Evolutionary conservation across 2,888 invertebrate genomes (phyloP), one percentile per base, ranked within the genome.

Genomic region (Tipula vernalis): DNA sequence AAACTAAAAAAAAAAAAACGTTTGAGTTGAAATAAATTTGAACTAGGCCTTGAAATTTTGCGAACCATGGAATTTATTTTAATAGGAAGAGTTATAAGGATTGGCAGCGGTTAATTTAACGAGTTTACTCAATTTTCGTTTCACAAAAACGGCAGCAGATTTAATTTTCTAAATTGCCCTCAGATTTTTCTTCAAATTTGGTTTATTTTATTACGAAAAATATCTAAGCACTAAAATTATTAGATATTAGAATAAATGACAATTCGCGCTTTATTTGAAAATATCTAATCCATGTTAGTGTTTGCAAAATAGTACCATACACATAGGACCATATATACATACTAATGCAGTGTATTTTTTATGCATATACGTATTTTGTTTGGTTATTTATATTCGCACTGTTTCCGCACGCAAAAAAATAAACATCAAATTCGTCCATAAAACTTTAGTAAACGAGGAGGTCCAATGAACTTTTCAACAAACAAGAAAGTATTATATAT

Each of bases 381-480:
- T 15, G 51, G 51, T 57, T 83, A 36, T 83, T 83, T 83, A 85
- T 85, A 85, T 85, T 85, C 85, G 85, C 85, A 85, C 85, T 85
- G 85, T 85, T 85, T 85, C 85, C 85, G 85, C 41, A 85, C 85
- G 85, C 85, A 85, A 85, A 85, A 42, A 57, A 15, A 57, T 0
- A 57, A 15, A 85, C 13, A 15, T 36, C 39, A 36, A 84, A 84
- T 84, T 41, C 85, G 36, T 36, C 85, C 41, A 85, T 85, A 39
- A 5, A 6, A 85, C 8, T 85, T 57, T 57, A 57, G 51, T 57
- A 44, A 10, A 12, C 51, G 51, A 57, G n/a, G 5, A 5, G 85
- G 85, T 85, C 85, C 85, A 85, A 39, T 85, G 85, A 85, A 41
- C 85, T 85, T n/a, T 57, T 57, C 51, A 57, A 57, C 51, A 57